Base-by-base conservation (phyloP, 2,888 invertebrate genomes). In the Agonopterix arenella region DNA sequence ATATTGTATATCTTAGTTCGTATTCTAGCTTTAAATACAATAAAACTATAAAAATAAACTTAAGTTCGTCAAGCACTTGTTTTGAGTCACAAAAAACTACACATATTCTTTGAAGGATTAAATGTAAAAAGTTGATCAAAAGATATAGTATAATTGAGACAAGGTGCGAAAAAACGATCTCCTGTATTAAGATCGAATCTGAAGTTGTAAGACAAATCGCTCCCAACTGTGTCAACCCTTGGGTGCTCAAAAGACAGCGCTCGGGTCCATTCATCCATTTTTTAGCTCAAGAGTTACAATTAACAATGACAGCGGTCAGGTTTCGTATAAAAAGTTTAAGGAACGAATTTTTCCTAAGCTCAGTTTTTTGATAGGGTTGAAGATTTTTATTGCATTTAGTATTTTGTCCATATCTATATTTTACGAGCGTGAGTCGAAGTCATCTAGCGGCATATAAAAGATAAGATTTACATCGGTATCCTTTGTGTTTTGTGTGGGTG, bases 251-350 rank as follows among this genome's bases (percentile, higher is more conserved):
- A 73, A 66, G 66, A 68, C 63, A 66, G 68, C 75, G 64, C 62
- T 66, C 56, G 55, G 66, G 60, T 55, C 73, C 80, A 84, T 82
- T 85, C 81, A 84, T 76, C 73, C 70, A 64, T 84, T 85, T 88
- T 86, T 85, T 85, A 77, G 68, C 59, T 64, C 62, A 58, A 61
- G 65, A 63, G 61, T 64, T 68, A 80, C 81, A 84, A 84, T 84
- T 83, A 84, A 82, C 76, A 77, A 74, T 77, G 80, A 84, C 79
- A 75, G 81, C 81, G 86, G 84, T 84, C 84, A 84, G 83, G 80
- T 79, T 77, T 73, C 70, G 51, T 62, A 62, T 69, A 80, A 80
- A 81, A 84, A 79, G 55, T 60, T 60, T 66, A 52, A 64, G 58
- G 56, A 66, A 68, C 65, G 64, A 57, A 68, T 76, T 80, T 79